Evolutionary conservation across 2,888 invertebrate species (phyloP), one percentile per base, ranked within the genome.

Genomic region (Plebejus anna): DNA sequence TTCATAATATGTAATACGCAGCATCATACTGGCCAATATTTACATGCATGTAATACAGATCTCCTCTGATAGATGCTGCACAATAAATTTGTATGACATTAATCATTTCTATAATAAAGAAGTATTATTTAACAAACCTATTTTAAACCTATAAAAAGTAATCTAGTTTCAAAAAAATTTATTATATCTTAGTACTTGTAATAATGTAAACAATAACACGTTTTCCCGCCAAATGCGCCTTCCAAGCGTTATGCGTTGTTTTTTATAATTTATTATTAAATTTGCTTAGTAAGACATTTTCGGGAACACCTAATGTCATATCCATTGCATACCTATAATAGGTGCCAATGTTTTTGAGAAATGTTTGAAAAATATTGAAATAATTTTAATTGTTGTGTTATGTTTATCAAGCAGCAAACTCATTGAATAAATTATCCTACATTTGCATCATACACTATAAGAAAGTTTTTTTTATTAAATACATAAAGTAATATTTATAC

Each of bases 141-240:
- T 66, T 32, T 32, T 13, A 13, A 13, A 9, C 28, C 2, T 16
- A 3, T 13, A 13, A 66, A 13, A 36, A 13, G 13, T 32, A 16
- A 36, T 66, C 28, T 28, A 28, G 11, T 28, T 6, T 22, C 1
- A 4, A 9, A 4, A 9, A 61, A 61, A 22, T 1, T 7, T 7
- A n/a, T 22, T 22, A 32, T 59, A 22, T 7, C n/a, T 22, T 22
- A 11, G 22, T 61, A 28, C 28, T 61, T 4, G 61, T 28, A 61
- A 11, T 61, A 28, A 2, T 61, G 28, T 11, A 61, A 59, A 11
- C 32, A 66, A 66, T 66, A 66, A 66, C 16, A 32, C 32, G 32
- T 66, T 66, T 66, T 66, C 66, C 66, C 66, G 66, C 66, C 66
- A 66, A 66, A 36, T 36, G 66, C 66, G 66, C 66, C 32, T 13